phyloP scores from a whole-genome alignment of 2,113 vertebrate species.

The Seriola aureovittata region DNA sequence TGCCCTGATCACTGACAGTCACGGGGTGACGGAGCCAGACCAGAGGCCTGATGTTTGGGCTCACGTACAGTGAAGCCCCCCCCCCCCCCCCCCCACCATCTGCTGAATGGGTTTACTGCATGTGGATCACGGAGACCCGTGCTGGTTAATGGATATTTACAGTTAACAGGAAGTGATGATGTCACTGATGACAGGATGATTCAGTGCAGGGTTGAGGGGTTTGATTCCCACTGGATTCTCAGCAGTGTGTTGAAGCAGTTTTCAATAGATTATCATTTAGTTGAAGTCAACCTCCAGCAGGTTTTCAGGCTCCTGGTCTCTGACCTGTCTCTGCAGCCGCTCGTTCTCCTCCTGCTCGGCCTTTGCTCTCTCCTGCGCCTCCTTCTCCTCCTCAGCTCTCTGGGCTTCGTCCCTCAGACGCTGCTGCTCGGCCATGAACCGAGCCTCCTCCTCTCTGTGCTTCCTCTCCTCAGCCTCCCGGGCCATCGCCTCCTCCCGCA shows the following conservation, averaged over 20 bases:
- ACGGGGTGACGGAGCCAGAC: slow-evolving; percentile 11
- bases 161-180: slow-evolving; percentile 8
- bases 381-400: slow-evolving; percentile 79
- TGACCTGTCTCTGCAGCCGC: slow-evolving; percentile 92
- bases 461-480: slow-evolving; percentile 88
- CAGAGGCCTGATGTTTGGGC: no score
- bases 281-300: no score
- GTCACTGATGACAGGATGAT: background rate
- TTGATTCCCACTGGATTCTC: slow-evolving; percentile 29
- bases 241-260: background rate
- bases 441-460: slow-evolving; percentile 87
- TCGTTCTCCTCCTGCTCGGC: slow-evolving; percentile 90
- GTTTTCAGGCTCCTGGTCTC: background rate
- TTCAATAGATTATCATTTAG: background rate
- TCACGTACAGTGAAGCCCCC: no score
- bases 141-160: slow-evolving; percentile 64
- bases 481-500: slow-evolving; percentile 87
- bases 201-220: background rate
- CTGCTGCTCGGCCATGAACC: slow-evolving; percentile 84
- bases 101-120: slow-evolving; percentile 57
- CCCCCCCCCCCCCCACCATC: slow-evolving; percentile 38
- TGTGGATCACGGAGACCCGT: slow-evolving; percentile 44
- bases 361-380: slow-evolving; percentile 81
- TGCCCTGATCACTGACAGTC: slow-evolving; percentile 66
- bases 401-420: slow-evolving; percentile 80